Conservation (phyloP, 2,797 vertebrate genomes). For the Parauchenoglanis ngamensis region DNA sequence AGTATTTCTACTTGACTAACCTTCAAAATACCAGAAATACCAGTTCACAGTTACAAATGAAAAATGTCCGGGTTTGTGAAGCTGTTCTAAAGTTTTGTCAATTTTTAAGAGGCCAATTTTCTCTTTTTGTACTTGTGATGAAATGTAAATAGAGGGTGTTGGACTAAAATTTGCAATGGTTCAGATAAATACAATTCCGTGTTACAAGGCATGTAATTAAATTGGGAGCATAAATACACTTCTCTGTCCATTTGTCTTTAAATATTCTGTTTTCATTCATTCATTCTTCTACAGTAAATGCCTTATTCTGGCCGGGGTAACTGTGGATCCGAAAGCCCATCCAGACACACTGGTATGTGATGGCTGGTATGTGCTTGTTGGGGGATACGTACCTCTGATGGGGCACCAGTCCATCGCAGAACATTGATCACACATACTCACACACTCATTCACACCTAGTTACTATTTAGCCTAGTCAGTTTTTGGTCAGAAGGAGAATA, state of each 20-base stretch:
- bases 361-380: not conserved
- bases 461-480: not conserved
- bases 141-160: not conserved
- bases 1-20: constrained; percentile 70
- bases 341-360: not conserved
- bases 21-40: constrained; percentile 67
- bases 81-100: not conserved
- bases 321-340: not conserved
- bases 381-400: not conserved
- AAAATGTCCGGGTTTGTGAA: not conserved
- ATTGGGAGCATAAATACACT: not conserved
- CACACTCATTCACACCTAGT: not conserved
- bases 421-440: not conserved
- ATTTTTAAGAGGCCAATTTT: not conserved
- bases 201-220: not conserved
- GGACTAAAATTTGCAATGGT: not conserved
- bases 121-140: not conserved
- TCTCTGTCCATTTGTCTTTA: not conserved
- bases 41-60: not conserved
- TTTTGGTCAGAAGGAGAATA: not conserved
- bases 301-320: not conserved
- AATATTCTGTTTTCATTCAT: not conserved
- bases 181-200: too few relatives aligned
- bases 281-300: not conserved
- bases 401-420: not conserved